Evolutionary conservation across 1,140 invertebrate species (phyloP), one percentile per base, ranked within the genome.

Genomic region (Holotrichia oblita): DNA sequence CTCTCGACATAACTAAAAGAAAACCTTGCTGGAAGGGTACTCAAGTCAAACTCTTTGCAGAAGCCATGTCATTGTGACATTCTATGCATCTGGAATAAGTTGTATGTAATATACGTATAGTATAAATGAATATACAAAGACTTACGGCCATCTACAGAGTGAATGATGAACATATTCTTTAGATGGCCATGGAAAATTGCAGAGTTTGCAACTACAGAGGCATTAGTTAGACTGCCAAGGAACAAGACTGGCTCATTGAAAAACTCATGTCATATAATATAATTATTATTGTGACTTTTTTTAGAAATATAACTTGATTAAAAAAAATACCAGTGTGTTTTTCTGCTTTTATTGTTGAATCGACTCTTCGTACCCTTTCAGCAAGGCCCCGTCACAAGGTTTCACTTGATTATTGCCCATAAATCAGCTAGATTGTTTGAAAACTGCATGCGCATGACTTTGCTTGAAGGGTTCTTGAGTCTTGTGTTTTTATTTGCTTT

Each of bases 281-380:
- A 20, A 61, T 61, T 85, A 82, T 84, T 84, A 81, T 84, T 85
- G 84, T 85, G 81, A 83, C 85, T 84, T 84, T 85, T 82, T 85
- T 85, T 84, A 85, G 84, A 85, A 85, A 84, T 85, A 85, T 85
- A 85, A 85, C 80, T 84, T 84, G 81, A 83, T 83, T 80, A 80
- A 80, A 82, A n/a, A n/a, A 84, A 83, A 83, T 42, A 76, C 82
- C 76, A 59, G 72, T 81, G 78, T 79, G 40, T 80, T 79, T 84
- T 74, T 74, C 40, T 74, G 80, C 82, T 83, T 84, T 83, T 83
- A 82, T 80, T 78, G 17, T 78, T 72, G 80, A 73, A 64, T 73
- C 73, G 79, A 81, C 80, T 80, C 78, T 48, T 22, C 41, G 78
- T 81, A 81, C 82, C 83, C 82, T 84, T 83, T 81, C 82, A 83